Evolutionary conservation across 2,888 invertebrate species (phyloP), one percentile per base, ranked within the genome.

Genomic region (Cryptophagus acutangulus): DNA sequence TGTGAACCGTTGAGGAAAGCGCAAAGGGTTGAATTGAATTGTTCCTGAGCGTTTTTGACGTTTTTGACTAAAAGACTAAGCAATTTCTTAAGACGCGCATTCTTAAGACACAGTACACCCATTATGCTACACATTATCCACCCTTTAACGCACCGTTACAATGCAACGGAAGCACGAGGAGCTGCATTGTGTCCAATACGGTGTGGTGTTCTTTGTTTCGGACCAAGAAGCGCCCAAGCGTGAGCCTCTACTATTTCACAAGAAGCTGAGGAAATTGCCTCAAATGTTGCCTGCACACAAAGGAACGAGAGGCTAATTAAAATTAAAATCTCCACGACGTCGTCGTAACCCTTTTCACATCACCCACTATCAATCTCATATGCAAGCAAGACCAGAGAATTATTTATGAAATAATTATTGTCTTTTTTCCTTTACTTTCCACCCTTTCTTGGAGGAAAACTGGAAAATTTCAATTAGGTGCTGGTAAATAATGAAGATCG

Each of bases 101-200:
- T 36, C 45, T 41, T 40, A 43, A 42, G 46, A 45, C 34, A 42
- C 36, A 37, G 40, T 31, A 39, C 41, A 52, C 56, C 57, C 61
- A 62, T 62, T 59, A 60, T 59, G 57, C 61, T 53, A 48, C 59
- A 60, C 64, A 67, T 67, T 67, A 68, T 66, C 66, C 68, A 68
- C 66, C 68, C 69, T 67, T 68, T 69, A 66, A 69, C 68, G 67
- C 67, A 67, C 67, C 60, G 61, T 64, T 61, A 68, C 68, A 69
- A 68, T 68, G 68, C 67, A 65, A 57, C 67, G 68, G 69, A 68
- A 69, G 66, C 63, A 60, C 62, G 62, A 61, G 63, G 61, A 62
- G 62, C 64, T 66, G 67, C 67, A 69, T 69, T 69, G 69, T 68
- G 69, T 67, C 69, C 67, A 62, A 65, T 41, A 45, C 42, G 45